Base-by-base conservation (phyloP, 2,113 vertebrate genomes). In the Leptobrachium ailaonicum region DNA sequence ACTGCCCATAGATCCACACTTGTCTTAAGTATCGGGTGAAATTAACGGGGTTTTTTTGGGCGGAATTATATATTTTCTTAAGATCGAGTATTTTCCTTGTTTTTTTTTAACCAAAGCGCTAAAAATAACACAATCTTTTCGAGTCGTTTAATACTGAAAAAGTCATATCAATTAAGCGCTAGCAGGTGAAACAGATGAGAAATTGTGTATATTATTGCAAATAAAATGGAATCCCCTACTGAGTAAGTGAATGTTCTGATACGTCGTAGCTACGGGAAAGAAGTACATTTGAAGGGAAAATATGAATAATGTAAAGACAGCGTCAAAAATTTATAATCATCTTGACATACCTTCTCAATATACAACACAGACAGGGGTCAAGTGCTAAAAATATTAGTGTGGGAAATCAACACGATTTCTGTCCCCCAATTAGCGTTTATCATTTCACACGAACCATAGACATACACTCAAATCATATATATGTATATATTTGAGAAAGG, bases 1-100 rank as follows among this genome's bases (percentile, higher is more conserved):
- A 45, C 20, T n/a, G 12, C 69, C 68, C 32, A 11, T 71, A 79
- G 72, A 64, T 72, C 20, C 58, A 53, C 70, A 54, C 69, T 41
- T 72, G 41, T 79, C 76, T 71, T 70, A 60, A 58, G 62, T 43
- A 70, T 70, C 54, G 47, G 42, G 20, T 58, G 53, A 69, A 45
- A 71, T 41, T 45, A 50, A 45, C 47, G 20, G 41, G 50, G 58
- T n/a, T 42, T 70, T 66, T 60, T 60, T 8, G 6, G 56, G 43
- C 11, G 20, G 47, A 47, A 70, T 47, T 14, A 70, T 70, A 60
- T 60, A 12, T 60, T 60, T 12, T 60, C 13, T 45, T 47, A 70
- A 7, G 68, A 70, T 47, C n/a, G 47, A 43, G 68, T 44, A 8
- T 70, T 70, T 70, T 47, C 20, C 20, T 32, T 32, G 20, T 32